A percentile compares a stretch with the other conserved stretches of the same genome.
phyloP scores from a whole-genome alignment of 1,140 invertebrate species.

The Pogonomyrmex californicus region DNA sequence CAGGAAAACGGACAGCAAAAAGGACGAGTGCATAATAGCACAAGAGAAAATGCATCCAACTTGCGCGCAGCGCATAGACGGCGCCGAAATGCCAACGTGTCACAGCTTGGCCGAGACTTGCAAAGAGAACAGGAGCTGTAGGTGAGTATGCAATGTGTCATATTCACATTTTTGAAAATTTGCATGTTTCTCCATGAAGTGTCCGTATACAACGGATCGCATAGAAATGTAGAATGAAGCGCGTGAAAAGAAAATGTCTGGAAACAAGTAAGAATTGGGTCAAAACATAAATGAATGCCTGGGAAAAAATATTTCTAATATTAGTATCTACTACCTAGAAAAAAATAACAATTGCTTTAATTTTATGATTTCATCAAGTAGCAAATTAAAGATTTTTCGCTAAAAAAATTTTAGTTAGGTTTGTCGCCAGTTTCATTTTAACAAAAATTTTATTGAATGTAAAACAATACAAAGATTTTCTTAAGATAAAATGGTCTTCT shows the following conservation, averaged over 20 bases:
- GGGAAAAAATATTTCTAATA: neutral
- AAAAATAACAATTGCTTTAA: neutral
- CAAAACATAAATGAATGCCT: neutral
- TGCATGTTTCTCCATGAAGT: slow-evolving; percentile 44
- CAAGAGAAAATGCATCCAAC: slow-evolving; percentile 95
- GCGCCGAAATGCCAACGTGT: slow-evolving; percentile 92
- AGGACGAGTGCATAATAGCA: slow-evolving; percentile 94
- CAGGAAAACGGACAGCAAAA: slow-evolving; percentile 93
- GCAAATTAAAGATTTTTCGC: neutral
- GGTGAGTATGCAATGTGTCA: slow-evolving; percentile 84
- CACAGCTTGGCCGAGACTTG: slow-evolving; percentile 93
- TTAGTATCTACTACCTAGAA: slow-evolving; percentile 33
- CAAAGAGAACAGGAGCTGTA: slow-evolving; percentile 91
- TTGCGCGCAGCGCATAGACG: slow-evolving; percentile 93
- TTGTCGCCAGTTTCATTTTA: neutral
- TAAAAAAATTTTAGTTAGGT: neutral
- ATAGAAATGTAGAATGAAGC: neutral
- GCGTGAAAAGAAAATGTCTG: neutral
- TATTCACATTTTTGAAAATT: slow-evolving; percentile 37
- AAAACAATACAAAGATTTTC: neutral
- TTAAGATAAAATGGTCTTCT: slow-evolving; percentile 25
- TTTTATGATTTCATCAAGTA: neutral
- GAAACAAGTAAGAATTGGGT: neutral
- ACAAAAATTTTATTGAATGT: neutral
- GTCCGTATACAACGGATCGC: neutral